Evolutionary conservation across 1,140 invertebrate genomes (phyloP), one percentile per base, ranked within the genome.

Genomic region (Homalodisca vitripennis): DNA sequence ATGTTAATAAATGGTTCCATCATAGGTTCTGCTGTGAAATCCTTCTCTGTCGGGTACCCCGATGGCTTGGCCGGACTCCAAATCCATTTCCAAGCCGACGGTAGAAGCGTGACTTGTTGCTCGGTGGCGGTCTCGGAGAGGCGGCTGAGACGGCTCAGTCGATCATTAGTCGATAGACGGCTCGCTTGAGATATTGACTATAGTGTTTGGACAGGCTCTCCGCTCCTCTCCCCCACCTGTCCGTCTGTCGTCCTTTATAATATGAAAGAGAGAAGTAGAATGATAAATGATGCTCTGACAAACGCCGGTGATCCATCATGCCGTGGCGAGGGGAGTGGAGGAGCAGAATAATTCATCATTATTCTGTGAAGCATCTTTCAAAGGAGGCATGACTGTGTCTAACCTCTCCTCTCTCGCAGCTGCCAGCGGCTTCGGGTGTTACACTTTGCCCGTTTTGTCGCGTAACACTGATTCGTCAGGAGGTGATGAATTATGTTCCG

Each of bases 281-380:
- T 68, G 67, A 68, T 68, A 68, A 68, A 68, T 68, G 67, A 68
- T 68, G 67, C 32, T 62, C 67, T 68, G 67, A 68, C 67, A 68
- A 62, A 60, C 67, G 41, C 17, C 22, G 53, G 67, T 62, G 53
- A 68, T 68, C 67, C 55, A 68, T 68, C 67, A 68, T 46, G 20
- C 34, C 24, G 41, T 27, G 51, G 57, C n/a, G n/a, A 1, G 46
- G 66, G 66, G 26, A 22, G 53, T 3, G 67, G 20, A 55, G 32
- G 67, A 34, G 32, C 32, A 31, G 51, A 41, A 68, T 68, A 68
- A 68, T 68, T 68, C 67, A 68, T 68, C 67, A 68, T 68, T 62
- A 62, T 68, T 41, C 48, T 32, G 30, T 29, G 26, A 48, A 31
- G 24, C 53, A 67, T 48, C 41, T 32, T 51, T 41, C 32, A 26